phyloP scores from a whole-genome alignment of 1,140 invertebrate genomes.

The Caerostris darwini region DNA sequence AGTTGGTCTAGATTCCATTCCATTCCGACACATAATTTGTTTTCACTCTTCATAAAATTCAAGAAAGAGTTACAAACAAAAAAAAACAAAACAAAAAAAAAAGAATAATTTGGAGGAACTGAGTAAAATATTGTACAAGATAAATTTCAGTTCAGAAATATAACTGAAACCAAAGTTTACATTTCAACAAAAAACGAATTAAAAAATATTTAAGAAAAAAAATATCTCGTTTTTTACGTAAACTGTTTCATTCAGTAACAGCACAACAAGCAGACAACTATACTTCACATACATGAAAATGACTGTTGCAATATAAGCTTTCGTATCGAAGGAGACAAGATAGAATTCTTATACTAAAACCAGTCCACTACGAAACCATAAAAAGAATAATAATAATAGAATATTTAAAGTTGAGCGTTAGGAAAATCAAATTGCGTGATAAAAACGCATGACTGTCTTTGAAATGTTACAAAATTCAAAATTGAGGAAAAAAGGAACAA shows the following conservation, averaged over 20 bases:
- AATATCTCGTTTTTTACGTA: background rate
- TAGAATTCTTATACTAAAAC: background rate
- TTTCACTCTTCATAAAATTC: no score
- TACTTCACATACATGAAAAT: background rate
- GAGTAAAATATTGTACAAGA: no score
- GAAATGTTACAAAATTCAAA: slow-evolving; percentile 31
- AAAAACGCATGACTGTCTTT: slow-evolving; percentile 42
- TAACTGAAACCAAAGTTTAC: no score
- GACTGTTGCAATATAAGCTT: background rate
- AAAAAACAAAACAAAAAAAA: no score
- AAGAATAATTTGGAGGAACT: no score
- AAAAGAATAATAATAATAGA: slow-evolving; percentile 28
- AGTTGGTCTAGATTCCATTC: no score
- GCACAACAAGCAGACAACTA: background rate
- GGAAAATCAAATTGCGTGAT: slow-evolving; percentile 21
- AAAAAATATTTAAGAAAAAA: no score
- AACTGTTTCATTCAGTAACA: background rate
- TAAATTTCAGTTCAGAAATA: no score
- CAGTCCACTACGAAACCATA: slow-evolving; percentile 19
- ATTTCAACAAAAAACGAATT: no score
- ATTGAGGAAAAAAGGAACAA: slow-evolving; percentile 23
- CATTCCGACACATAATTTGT: no score
- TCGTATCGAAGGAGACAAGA: background rate
- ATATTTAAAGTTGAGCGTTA: background rate
- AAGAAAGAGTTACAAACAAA: no score